Evolutionary conservation across 2,113 vertebrate species (phyloP).

Genomic region (Clarias batrachus): DNA sequence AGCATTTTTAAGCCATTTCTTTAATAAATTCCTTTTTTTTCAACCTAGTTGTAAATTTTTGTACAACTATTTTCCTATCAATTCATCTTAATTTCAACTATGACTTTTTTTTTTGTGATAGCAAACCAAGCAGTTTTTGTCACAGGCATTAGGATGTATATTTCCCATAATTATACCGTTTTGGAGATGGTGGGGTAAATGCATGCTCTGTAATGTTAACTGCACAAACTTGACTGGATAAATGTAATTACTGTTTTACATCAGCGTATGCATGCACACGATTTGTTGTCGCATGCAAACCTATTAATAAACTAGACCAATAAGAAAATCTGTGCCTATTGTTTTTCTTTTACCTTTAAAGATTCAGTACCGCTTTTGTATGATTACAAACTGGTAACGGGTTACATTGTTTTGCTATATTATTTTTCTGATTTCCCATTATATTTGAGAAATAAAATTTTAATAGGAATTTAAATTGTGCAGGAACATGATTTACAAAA

Average conservation of each 20-base stretch:
- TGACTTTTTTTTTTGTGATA: not conserved
- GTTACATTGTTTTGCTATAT: not conserved
- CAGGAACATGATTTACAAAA: no score
- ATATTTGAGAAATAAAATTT: no score
- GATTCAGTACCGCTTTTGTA: not conserved
- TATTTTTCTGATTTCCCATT: not conserved
- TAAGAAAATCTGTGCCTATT: not conserved
- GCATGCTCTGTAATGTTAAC: constrained; percentile 51
- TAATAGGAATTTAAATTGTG: no score
- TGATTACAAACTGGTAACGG: not conserved
- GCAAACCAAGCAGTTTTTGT: constrained; percentile 1
- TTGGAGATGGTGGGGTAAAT: constrained; percentile 33
- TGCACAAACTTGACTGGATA: constrained; percentile 44
- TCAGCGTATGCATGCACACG: constrained; percentile 51
- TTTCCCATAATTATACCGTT: constrained; percentile 14
- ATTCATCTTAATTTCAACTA: not conserved
- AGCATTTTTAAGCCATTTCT: not conserved
- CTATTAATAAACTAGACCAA: constrained; percentile 49
- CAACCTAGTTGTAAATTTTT: not conserved
- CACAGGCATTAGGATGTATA: constrained; percentile 39
- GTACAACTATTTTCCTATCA: not conserved
- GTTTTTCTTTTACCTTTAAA: not conserved
- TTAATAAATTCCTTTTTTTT: not conserved
- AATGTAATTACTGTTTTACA: constrained; percentile 49
- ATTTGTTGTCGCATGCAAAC: constrained; percentile 49